Conservation (phyloP, 2,113 vertebrate species). For the Bubo scandiacus region DNA sequence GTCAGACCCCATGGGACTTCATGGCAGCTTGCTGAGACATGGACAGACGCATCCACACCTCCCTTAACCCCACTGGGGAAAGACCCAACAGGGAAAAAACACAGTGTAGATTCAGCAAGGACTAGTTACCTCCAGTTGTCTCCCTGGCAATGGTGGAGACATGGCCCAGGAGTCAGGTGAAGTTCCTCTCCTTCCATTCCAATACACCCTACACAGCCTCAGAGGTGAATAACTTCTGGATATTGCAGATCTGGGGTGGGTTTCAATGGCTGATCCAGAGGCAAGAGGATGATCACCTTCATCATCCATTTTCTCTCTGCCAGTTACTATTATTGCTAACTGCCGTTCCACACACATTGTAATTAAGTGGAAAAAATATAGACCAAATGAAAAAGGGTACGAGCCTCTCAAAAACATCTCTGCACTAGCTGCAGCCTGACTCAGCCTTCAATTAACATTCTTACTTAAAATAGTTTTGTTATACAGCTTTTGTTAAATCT, state of each 20-base stretch:
- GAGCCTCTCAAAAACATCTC: constrained; percentile 48
- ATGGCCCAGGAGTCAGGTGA: neutral
- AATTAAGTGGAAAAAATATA: constrained; percentile 60
- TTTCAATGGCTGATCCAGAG: neutral
- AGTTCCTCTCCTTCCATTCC: neutral
- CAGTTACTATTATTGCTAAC: constrained; percentile 43
- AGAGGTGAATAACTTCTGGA: neutral
- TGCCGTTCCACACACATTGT: constrained; percentile 29
- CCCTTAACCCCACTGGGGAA: neutral
- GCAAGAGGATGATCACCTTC: neutral
- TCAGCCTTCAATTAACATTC: constrained; percentile 68
- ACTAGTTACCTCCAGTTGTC: neutral
- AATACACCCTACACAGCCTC: neutral
- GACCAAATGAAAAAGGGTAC: constrained; percentile 54
- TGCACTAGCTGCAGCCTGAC: constrained; percentile 53
- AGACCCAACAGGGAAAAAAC: neutral
- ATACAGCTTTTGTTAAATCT: constrained; percentile 50
- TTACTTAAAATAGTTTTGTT: constrained; percentile 62
- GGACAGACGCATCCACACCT: neutral
- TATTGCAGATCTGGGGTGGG: neutral
- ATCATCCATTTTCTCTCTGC: constrained; percentile 23
- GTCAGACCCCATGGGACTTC: neutral
- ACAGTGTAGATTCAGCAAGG: neutral
- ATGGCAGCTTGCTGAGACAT: neutral
- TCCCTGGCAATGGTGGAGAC: rapidly evolving